Percentiles rank a stretch among this genome's conserved stretches.
These are phyloP conservation scores for Caenorhabditis briggsae DNA, from an alignment of 1,140 invertebrate species.

Conservation along the genomic window DNA sequence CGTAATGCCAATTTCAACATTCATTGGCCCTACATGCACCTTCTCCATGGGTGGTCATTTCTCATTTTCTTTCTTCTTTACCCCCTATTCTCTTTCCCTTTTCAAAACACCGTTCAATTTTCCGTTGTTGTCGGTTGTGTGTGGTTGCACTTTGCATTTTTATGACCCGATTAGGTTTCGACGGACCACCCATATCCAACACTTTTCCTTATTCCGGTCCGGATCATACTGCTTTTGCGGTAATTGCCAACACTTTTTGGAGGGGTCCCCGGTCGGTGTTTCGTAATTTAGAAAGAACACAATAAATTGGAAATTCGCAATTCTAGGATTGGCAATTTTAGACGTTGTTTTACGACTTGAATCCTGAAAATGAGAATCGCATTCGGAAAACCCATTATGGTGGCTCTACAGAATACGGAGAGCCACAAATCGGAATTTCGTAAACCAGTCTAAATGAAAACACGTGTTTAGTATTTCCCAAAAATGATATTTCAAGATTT, in stretches of 20 bases:
- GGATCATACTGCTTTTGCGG: too few relatives aligned
- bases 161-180: constrained; percentile 23
- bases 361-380: not conserved
- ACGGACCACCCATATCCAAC: not conserved
- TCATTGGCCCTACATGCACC: constrained; percentile 1
- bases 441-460: not conserved
- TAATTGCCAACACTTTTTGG: not conserved
- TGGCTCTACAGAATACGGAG: not conserved
- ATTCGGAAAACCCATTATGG: constrained; percentile 48
- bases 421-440: not conserved
- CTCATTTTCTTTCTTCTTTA: constrained; percentile 38
- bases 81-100: constrained; percentile 11
- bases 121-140: not conserved
- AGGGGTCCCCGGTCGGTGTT: not conserved
- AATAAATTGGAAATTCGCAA: not conserved
- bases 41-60: constrained; percentile 51
- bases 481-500: too few relatives aligned
- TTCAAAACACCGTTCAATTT: constrained; percentile 56
- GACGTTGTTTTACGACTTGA: constrained; percentile 10
- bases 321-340: too few relatives aligned
- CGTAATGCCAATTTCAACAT: constrained; percentile 22
- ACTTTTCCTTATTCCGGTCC: not conserved
- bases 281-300: constrained; percentile 47
- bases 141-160: constrained; percentile 51
- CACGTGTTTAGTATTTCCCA: not conserved